Evolutionary conservation across 53 echinoderm and acorn worm genomes (phyloP).

Genomic region (Mesocentrotus franciscanus): DNA sequence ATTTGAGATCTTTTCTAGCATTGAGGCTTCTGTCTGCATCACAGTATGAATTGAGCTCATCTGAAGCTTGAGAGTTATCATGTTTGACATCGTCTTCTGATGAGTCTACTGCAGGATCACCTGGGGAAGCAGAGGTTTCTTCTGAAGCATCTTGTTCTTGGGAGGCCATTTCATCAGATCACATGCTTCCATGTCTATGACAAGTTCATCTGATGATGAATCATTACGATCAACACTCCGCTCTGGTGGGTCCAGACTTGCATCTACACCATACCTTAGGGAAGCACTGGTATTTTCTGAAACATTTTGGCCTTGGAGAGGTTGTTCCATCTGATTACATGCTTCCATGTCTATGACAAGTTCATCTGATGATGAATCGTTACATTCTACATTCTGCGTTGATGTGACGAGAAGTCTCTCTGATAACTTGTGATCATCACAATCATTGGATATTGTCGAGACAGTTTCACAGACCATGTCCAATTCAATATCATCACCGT

Average conservation of each 20-base stretch:
- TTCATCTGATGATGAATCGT: background rate
- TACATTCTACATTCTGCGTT: background rate
- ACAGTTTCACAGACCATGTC: background rate
- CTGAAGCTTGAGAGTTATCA: background rate
- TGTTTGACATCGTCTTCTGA: background rate
- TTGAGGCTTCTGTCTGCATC: background rate
- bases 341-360: background rate
- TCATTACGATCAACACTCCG: background rate
- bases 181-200: slow-evolving; percentile 6
- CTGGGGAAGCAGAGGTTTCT: background rate
- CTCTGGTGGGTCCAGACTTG: background rate
- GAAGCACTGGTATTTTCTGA: background rate
- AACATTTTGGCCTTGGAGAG: background rate
- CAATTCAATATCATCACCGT: background rate
- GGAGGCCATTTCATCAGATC: background rate
- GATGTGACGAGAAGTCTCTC: background rate
- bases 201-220: slow-evolving; percentile 19
- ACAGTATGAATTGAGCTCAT: background rate
- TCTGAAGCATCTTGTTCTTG: background rate
- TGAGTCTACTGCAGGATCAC: background rate
- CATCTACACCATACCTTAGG: background rate
- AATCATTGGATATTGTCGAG: background rate
- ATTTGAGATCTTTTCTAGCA: background rate
- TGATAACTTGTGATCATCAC: background rate
- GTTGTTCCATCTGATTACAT: background rate